Evolutionary conservation across 2,797 vertebrate species (phyloP).

Genomic region (Pseudochaenichthys georgianus): DNA sequence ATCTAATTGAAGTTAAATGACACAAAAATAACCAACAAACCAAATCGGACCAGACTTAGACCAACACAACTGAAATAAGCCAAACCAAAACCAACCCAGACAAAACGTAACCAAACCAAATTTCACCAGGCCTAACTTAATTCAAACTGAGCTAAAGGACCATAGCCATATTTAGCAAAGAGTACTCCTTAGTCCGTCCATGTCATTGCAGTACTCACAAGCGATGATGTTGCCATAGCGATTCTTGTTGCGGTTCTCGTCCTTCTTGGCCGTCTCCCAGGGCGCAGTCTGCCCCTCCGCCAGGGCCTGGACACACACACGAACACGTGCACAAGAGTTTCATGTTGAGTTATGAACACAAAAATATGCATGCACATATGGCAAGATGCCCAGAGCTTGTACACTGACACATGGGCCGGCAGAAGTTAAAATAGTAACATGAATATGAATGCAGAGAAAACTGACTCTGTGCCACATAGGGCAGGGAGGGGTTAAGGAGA

Average conservation of each 20-base stretch:
- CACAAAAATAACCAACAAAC: neutral
- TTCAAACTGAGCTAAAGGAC: neutral
- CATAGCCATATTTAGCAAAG: neutral
- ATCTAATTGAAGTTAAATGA: too few species aligned
- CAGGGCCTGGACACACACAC: conserved; percentile 87
- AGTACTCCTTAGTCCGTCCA: conserved; percentile 1
- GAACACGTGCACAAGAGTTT: conserved; percentile 29
- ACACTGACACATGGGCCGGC: conserved; percentile 38
- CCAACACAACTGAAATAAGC: neutral
- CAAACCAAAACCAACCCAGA: neutral
- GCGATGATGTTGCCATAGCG: conserved; percentile 99
- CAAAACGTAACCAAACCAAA: neutral
- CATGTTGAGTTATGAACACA: conserved; percentile 25
- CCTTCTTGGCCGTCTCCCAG: conserved; percentile 98
- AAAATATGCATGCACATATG: conserved; percentile 60
- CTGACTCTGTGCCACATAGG: neutral
- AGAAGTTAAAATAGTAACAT: conserved; percentile 44
- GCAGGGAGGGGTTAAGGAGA: neutral
- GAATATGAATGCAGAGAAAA: conserved; percentile 56
- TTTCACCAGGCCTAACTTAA: neutral
- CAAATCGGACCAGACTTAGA: too few species aligned
- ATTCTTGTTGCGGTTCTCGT: conserved; percentile 98
- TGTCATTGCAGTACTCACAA: conserved; percentile 88
- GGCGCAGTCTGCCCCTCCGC: conserved; percentile 97
- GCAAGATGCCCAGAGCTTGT: conserved; percentile 47